Percentiles rank a stretch among this genome's conserved stretches.
Conservation (phyloP, 2,888 invertebrate genomes). For the Coelinius sp. region DNA sequence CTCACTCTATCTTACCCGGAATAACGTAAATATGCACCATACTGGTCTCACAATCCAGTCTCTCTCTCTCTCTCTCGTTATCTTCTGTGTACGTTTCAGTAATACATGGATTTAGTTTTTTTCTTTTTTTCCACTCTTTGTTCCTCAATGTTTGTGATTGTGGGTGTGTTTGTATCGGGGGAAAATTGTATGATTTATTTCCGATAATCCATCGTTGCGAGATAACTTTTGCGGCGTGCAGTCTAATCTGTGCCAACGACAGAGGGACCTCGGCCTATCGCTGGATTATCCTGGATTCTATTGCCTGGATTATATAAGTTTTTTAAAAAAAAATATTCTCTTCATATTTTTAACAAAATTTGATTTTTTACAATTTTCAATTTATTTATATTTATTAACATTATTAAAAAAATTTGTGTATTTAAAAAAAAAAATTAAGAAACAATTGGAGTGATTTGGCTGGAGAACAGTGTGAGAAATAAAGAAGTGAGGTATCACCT, state of each 20-base stretch:
- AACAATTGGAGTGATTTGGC: not conserved
- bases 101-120: slow-evolving; percentile 7
- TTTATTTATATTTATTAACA: too few relatives aligned
- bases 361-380: slow-evolving; percentile 28
- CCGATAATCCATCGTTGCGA: slow-evolving; percentile 64
- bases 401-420: too few relatives aligned
- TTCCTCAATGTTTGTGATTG: slow-evolving; percentile 11
- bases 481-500: not conserved
- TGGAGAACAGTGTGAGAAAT: slow-evolving; percentile 4
- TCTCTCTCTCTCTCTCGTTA: not conserved
- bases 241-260: slow-evolving; percentile 40
- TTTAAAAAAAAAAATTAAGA: too few relatives aligned
- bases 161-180: slow-evolving; percentile 43
- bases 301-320: slow-evolving; percentile 67
- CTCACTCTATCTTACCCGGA: slow-evolving; percentile 11
- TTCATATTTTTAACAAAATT: slow-evolving; percentile 41
- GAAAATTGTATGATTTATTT: slow-evolving; percentile 69
- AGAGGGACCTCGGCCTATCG: slow-evolving; percentile 40
- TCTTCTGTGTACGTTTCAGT: not conserved
- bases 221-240: slow-evolving; percentile 49
- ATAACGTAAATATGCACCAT: slow-evolving; percentile 24
- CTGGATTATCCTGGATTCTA: slow-evolving; percentile 67
- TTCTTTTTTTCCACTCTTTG: not conserved
- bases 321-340: slow-evolving; percentile 47
- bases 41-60: slow-evolving; percentile 6